Evolutionary conservation across 2,797 vertebrate genomes (phyloP).

Genomic region (Glossophaga mutica): DNA sequence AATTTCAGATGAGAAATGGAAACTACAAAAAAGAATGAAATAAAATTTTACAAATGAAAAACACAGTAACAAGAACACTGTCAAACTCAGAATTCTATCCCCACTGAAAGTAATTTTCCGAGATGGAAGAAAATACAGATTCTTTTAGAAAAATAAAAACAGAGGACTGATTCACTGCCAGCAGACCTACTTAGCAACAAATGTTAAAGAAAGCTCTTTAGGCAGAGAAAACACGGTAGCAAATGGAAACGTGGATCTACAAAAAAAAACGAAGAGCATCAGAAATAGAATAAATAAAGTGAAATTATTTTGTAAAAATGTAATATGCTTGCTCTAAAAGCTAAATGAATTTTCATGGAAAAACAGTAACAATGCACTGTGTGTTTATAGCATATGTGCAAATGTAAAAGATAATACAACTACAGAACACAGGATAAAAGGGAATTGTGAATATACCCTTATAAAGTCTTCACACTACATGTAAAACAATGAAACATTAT

Average conservation of each 20-base stretch:
- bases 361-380: not conserved
- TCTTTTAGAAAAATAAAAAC: not conserved
- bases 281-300: not conserved
- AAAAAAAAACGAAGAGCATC: not conserved
- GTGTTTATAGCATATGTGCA: not conserved
- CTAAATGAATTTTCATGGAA: not conserved
- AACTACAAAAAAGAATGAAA: not conserved
- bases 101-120: not conserved
- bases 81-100: not conserved
- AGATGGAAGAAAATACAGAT: not conserved
- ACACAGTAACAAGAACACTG: not conserved
- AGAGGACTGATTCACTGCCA: not conserved
- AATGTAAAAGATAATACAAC: not conserved
- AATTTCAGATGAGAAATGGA: not conserved
- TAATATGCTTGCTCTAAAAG: not conserved
- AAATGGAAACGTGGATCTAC: not conserved
- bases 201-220: not conserved
- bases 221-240: not conserved
- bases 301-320: not conserved
- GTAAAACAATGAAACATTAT: not conserved
- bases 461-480: not conserved
- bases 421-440: not conserved
- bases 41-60: not conserved
- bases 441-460: not conserved
- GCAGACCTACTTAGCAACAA: not conserved